phyloP scores from a whole-genome alignment of 2,113 vertebrate species.

The Axis porcinus region DNA sequence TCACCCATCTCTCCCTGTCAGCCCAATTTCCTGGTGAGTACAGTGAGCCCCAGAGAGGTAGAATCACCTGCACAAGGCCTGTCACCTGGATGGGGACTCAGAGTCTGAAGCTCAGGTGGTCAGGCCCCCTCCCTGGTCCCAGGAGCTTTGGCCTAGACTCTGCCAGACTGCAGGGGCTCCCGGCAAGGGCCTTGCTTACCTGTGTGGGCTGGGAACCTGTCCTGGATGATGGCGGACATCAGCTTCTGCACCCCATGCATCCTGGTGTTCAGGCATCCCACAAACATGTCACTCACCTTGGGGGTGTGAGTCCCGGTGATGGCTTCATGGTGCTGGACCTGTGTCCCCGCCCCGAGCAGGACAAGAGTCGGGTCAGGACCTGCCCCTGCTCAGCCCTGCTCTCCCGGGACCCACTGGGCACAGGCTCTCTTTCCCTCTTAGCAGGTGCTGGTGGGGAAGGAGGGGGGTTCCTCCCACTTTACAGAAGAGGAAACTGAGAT shows the following conservation, averaged over 20 bases:
- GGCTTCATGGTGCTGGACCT: slow-evolving; percentile 94
- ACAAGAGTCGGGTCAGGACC: not conserved
- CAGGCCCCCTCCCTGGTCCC: rapidly evolving
- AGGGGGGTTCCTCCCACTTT: not conserved
- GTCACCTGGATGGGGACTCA: rapidly evolving
- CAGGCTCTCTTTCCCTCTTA: not conserved
- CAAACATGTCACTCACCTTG: slow-evolving; percentile 90
- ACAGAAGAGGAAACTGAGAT: not conserved
- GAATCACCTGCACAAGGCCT: not conserved
- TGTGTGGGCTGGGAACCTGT: not conserved
- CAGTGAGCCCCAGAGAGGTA: not conserved
- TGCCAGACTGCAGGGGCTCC: rapidly evolving
- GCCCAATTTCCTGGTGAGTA: not conserved
- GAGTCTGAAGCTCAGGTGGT: not conserved
- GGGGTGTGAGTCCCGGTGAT: slow-evolving; percentile 93
- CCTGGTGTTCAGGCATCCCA: slow-evolving; percentile 81
- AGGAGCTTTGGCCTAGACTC: not conserved
- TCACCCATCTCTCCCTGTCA: not conserved
- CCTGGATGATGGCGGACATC: slow-evolving; percentile 80
- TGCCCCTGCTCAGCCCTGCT: no score
- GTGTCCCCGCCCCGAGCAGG: not conserved
- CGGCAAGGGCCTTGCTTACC: slow-evolving; percentile 40
- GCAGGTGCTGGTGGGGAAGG: not conserved
- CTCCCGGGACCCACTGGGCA: not conserved
- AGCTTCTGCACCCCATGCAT: slow-evolving; percentile 84